Percentiles rank a stretch among this genome's conserved stretches.
Conservation (phyloP, 2,113 vertebrate genomes). For the Scopus umbretta region DNA sequence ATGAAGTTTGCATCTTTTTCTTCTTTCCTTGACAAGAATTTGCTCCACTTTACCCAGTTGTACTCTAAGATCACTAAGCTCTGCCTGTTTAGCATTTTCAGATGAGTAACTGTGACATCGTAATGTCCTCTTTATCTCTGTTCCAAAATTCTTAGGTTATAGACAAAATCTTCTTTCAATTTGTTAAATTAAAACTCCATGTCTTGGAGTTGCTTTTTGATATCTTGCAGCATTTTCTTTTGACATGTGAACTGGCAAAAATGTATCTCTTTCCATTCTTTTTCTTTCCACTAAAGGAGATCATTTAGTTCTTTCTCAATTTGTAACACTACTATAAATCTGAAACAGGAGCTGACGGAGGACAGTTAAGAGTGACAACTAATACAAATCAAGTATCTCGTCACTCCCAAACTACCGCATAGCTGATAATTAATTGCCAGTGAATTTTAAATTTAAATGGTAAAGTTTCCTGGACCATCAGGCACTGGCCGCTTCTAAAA, state of each 20-base stretch:
- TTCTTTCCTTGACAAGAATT: conserved; percentile 43
- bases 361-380: not conserved
- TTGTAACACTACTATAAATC: conserved; percentile 26
- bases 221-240: conserved; percentile 62
- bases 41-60: conserved; percentile 69
- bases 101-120: conserved; percentile 43
- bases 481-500: not conserved
- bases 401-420: not conserved
- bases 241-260: conserved; percentile 45
- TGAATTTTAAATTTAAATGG: not conserved
- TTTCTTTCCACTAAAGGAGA: conserved; percentile 72
- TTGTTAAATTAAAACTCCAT: conserved; percentile 49
- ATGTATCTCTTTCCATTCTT: conserved; percentile 75
- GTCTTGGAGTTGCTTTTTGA: conserved; percentile 53
- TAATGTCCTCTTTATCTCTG: conserved; percentile 75
- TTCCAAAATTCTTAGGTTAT: conserved; percentile 79
- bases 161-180: conserved; percentile 77
- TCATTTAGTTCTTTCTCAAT: conserved; percentile 53
- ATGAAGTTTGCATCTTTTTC: conserved; percentile 48
- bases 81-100: conserved; percentile 68
- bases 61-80: conserved; percentile 71
- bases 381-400: not conserved
- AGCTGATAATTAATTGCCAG: not conserved
- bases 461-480: not conserved
- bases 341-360: not conserved